Evolutionary conservation across 1,140 invertebrate species (phyloP), one percentile per base, ranked within the genome.

Genomic region (Drosophila saltans): DNA sequence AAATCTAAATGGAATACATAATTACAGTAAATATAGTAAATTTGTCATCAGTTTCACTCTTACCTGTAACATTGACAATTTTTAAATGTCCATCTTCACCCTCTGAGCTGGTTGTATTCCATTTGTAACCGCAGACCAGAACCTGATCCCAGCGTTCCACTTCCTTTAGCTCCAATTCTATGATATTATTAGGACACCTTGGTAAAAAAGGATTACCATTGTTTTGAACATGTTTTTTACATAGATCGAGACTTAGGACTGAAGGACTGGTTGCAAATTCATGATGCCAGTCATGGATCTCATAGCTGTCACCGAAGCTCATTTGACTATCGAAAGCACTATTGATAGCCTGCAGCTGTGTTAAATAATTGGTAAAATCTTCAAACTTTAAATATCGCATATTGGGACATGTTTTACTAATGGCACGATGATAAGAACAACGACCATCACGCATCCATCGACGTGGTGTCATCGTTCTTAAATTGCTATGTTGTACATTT

Each of bases 301-400:
- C 2, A 9, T 1, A 2, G 8, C 45, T 10, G 0, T 3, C 1
- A 10, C 8, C 9, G 26, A 52, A 52, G 8, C 3, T 10, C 45
- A 52, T 10, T 52, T 52, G 45, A 9, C 45, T 52, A 52, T 52
- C 45, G 21, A 52, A 52, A 52, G 9, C 2, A 2, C n/a, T 2
- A 3, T 52, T 11, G 2, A 52, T 21, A 26, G 8, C 21, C 11
- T 30, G 39, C 45, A 66, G 7, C 1, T 8, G 2, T 1, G 7
- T 0, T 9, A 70, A 57, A 41, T 70, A 70, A 2, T 16, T 7
- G 33, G n/a, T 28, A 16, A 63, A 80, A 5, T 78, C 9, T 2
- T 62, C 6, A 8, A 60, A 75, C 2, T 21, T 7, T n/a, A 80
- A 16, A 4, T 21, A 68, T 9, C 58, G 68, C 78, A 78, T 80